Percentiles rank a stretch among this genome's conserved stretches.
These are phyloP conservation scores for Chlamydotis undulata DNA, from an alignment of 2,113 vertebrate species.

Conservation along the genomic window DNA sequence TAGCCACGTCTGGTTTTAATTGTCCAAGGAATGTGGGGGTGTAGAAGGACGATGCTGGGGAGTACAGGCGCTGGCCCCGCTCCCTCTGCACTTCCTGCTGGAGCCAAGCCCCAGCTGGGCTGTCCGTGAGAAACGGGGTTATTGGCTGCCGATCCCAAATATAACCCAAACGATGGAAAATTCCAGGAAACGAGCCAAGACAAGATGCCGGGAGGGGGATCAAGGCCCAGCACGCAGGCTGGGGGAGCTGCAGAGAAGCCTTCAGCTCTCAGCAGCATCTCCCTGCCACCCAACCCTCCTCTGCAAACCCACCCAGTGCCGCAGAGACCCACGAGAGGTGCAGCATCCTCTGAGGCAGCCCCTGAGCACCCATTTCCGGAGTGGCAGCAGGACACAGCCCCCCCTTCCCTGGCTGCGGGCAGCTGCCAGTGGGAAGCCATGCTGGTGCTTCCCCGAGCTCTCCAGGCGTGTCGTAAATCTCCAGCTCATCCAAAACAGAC, in stretches of 20 bases:
- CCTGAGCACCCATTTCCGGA: neutral
- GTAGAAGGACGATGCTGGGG: neutral
- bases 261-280: neutral
- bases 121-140: conserved; percentile 26
- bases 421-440: neutral
- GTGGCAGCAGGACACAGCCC: neutral
- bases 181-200: conserved; percentile 63
- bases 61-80: neutral
- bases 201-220: neutral
- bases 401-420: accelerated
- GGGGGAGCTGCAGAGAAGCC: neutral
- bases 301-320: neutral
- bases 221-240: neutral
- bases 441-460: neutral
- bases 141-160: conserved; percentile 44
- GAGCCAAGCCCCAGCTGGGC: conserved; percentile 37
- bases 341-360: neutral
- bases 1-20: neutral
- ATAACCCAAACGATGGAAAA: conserved; percentile 57
- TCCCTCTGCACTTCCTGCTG: neutral
- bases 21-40: accelerated
- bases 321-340: accelerated
- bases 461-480: neutral
- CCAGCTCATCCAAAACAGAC: neutral
- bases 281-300: neutral